Conservation (phyloP, 2,888 invertebrate species). For the Drosophila phalerata region DNA sequence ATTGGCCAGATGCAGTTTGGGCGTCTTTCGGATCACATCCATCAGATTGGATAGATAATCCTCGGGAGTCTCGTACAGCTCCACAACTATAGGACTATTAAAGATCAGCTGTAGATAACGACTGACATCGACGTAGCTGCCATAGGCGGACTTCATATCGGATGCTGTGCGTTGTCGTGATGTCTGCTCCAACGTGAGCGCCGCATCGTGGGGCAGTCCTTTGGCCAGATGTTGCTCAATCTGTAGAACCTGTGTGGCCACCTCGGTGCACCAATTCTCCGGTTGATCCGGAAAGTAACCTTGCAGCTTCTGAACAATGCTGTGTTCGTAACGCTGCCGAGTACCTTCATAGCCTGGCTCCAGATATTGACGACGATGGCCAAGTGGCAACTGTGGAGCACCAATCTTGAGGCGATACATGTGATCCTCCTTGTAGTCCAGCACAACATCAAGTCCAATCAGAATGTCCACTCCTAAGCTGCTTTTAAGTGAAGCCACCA, state of each 20-base stretch:
- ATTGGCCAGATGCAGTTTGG: constrained; percentile 82
- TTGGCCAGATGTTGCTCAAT: constrained; percentile 80
- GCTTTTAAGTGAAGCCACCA: constrained; percentile 76
- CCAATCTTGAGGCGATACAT: constrained; percentile 81
- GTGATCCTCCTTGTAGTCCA: constrained; percentile 77
- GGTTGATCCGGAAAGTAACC: constrained; percentile 75
- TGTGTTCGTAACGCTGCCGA: constrained; percentile 62
- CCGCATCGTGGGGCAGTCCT: constrained; percentile 75
- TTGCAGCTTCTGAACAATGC: constrained; percentile 69
- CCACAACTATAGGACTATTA: constrained; percentile 76
- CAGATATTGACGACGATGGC: constrained; percentile 68
- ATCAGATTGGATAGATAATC: constrained; percentile 79
- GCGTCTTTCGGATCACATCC: constrained; percentile 76
- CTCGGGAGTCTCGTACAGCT: constrained; percentile 80
- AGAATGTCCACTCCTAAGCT: constrained; percentile 81
- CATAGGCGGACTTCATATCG: constrained; percentile 78
- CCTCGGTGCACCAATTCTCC: constrained; percentile 67
- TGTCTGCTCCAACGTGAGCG: constrained; percentile 76
- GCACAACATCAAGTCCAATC: constrained; percentile 81
- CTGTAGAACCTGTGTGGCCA: constrained; percentile 77
- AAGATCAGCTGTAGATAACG: constrained; percentile 82
- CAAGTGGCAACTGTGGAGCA: constrained; percentile 75
- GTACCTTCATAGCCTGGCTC: constrained; percentile 44
- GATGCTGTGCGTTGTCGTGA: constrained; percentile 71
- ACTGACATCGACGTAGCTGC: constrained; percentile 80